phyloP scores from a whole-genome alignment of 2,797 vertebrate species.

The Taenioides sp. region DNA sequence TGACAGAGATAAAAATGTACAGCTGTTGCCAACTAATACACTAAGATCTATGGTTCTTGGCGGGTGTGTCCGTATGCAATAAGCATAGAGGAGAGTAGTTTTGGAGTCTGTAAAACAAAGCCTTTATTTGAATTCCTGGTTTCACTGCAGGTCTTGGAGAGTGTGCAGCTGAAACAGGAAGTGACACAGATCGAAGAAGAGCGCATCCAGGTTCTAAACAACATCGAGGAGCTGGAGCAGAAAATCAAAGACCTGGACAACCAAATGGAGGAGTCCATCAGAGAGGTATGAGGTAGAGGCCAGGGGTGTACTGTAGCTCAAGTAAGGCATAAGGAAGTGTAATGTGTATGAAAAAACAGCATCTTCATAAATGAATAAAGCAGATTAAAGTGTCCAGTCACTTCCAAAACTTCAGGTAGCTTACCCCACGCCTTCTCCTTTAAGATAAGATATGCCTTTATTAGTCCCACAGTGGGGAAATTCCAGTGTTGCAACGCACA shows the following conservation, averaged over 20 bases:
- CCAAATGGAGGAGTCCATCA: slow-evolving; percentile 94
- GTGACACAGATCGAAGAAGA: slow-evolving; percentile 87
- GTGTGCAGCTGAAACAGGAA: slow-evolving; percentile 85
- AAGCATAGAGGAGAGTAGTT: background rate
- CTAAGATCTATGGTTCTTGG: slow-evolving; percentile 22
- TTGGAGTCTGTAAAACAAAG: slow-evolving; percentile 8
- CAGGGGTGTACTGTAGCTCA: background rate
- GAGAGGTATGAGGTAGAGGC: slow-evolving; percentile 78
- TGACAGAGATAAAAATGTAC: slow-evolving; percentile 54
- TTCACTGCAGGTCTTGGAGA: slow-evolving; percentile 77
- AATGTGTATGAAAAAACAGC: too few species aligned
- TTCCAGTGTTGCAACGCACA: too few species aligned
- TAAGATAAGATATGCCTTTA: too few species aligned
- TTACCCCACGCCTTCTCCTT: too few species aligned
- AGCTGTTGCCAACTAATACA: slow-evolving; percentile 49
- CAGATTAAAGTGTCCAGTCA: too few species aligned
- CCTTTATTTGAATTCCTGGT: slow-evolving; percentile 30
- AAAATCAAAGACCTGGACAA: slow-evolving; percentile 97
- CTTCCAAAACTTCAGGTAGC: too few species aligned
- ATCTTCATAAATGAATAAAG: too few species aligned
- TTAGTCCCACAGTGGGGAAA: too few species aligned
- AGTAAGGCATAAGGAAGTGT: background rate
- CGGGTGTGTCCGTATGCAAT: slow-evolving; percentile 14
- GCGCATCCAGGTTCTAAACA: slow-evolving; percentile 88
- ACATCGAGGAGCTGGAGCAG: slow-evolving; percentile 93